Conservation (phyloP, 2,888 invertebrate species). For the Mechanitis mazaeus region DNA sequence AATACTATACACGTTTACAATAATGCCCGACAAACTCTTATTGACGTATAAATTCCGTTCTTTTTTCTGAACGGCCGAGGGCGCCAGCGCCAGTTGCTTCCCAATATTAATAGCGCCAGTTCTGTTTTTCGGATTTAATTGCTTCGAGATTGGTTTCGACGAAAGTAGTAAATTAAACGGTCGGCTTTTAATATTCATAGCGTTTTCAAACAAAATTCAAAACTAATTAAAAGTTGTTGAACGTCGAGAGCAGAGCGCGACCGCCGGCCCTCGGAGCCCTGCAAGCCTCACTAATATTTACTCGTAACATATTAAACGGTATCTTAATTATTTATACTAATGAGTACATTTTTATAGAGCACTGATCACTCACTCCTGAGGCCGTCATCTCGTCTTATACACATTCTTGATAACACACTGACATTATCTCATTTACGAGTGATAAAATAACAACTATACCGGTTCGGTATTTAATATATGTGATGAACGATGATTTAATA, state of each 20-base stretch:
- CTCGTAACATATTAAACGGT: neutral
- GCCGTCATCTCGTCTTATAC: too few relatives aligned
- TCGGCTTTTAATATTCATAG: slow-evolving; percentile 73
- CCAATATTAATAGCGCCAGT: slow-evolving; percentile 66
- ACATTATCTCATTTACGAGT: too few relatives aligned
- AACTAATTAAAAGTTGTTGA: slow-evolving; percentile 72
- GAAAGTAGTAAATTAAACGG: slow-evolving; percentile 69
- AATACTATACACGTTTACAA: slow-evolving; percentile 70
- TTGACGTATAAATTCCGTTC: slow-evolving; percentile 70
- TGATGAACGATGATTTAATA: too few relatives aligned
- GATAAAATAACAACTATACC: too few relatives aligned
- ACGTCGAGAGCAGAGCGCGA: slow-evolving; percentile 43
- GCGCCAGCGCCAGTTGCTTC: slow-evolving; percentile 73
- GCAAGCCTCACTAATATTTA: neutral
- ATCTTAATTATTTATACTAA: slow-evolving; percentile 4
- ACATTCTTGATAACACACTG: too few relatives aligned
- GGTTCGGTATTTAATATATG: too few relatives aligned
- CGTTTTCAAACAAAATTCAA: slow-evolving; percentile 70
- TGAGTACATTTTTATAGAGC: too few relatives aligned
- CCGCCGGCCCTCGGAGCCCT: slow-evolving; percentile 13
- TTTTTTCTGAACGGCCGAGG: slow-evolving; percentile 57
- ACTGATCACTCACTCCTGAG: too few relatives aligned
- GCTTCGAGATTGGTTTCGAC: slow-evolving; percentile 46
- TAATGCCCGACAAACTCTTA: slow-evolving; percentile 70
- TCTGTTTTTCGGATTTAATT: slow-evolving; percentile 68